Evolutionary conservation across 2,888 invertebrate genomes (phyloP), one percentile per base, ranked within the genome.

Genomic region (Agonopterix heracliana): DNA sequence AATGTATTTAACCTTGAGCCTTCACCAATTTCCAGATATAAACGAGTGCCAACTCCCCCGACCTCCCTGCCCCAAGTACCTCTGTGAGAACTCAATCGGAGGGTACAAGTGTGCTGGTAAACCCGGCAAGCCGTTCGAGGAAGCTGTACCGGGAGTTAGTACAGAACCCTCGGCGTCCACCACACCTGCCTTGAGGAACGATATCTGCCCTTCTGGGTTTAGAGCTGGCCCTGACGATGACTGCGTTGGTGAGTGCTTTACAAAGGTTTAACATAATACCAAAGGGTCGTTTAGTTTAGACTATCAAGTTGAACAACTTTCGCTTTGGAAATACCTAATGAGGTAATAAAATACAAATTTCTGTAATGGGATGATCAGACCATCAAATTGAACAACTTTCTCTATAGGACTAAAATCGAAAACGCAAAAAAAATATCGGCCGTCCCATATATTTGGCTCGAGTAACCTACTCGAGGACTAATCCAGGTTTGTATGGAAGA

Each of bases 1-100:
- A 14, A 17, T 17, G 2, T 2, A 3, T 17, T 17, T 17, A 17
- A 17, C 17, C 17, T 3, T 17, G 17, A 17, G 2, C 3, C 17
- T 17, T 17, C 17, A 17, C 17, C 2, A 17, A 2, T 38, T 38
- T 44, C 26, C 59, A 85, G 99, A 99, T 72, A 92, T 98, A 35
- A 93, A 98, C 71, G 98, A 98, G 79, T 98, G 98, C 47, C 81
- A 84, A 44, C 66, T 83, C 0, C 79, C 87, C 0, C 71, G 80
- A 0, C 87, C 89, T 0, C 87, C 88, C 0, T 89, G 89, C 48
- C 81, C 87, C 0, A 86, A 85, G 52, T 87, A 88, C 56, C 69
- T 88, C 1, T 90, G 89, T 48, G 81, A 86, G 64, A 90, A 90
- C 61, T 86, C 89, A 0, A 83, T 89, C 35, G 90, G 90, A 0